These are phyloP conservation scores for Aselliscus stoliczkanus DNA, from an alignment of 2,797 vertebrate genomes.

Conservation along the genomic window DNA sequence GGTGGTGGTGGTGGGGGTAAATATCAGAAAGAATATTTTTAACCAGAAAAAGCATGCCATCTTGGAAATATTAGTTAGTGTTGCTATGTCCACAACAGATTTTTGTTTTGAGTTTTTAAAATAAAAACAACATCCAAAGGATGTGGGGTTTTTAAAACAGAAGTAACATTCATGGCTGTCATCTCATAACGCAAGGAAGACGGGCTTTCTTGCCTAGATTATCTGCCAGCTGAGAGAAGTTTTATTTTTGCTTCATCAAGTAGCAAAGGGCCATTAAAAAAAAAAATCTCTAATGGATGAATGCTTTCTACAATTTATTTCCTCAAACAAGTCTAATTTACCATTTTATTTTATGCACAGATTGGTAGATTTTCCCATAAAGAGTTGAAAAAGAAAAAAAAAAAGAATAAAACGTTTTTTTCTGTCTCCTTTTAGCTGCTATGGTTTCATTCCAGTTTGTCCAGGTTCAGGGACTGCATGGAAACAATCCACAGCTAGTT, in stretches of 20 bases:
- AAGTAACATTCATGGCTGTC: background rate
- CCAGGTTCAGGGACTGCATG: constrained; percentile 56
- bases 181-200: background rate
- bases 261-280: background rate
- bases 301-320: constrained; percentile 38
- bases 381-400: constrained; percentile 71
- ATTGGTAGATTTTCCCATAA: constrained; percentile 67
- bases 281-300: background rate
- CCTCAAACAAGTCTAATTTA: constrained; percentile 72
- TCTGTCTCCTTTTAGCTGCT: constrained; percentile 63
- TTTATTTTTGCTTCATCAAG: constrained; percentile 25
- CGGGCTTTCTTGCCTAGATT: background rate
- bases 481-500: constrained; percentile 55
- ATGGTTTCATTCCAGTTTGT: constrained; percentile 64
- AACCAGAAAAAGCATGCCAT: background rate
- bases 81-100: background rate
- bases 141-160: background rate
- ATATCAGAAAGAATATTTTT: background rate
- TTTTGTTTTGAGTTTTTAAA: background rate
- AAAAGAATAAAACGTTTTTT: constrained; percentile 61
- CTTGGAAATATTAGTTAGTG: background rate
- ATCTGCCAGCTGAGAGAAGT: background rate
- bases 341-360: constrained; percentile 67
- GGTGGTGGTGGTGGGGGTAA: no score
- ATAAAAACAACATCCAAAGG: background rate